phyloP scores from a whole-genome alignment of 1,140 invertebrate species.

The Papilio dardanus region DNA sequence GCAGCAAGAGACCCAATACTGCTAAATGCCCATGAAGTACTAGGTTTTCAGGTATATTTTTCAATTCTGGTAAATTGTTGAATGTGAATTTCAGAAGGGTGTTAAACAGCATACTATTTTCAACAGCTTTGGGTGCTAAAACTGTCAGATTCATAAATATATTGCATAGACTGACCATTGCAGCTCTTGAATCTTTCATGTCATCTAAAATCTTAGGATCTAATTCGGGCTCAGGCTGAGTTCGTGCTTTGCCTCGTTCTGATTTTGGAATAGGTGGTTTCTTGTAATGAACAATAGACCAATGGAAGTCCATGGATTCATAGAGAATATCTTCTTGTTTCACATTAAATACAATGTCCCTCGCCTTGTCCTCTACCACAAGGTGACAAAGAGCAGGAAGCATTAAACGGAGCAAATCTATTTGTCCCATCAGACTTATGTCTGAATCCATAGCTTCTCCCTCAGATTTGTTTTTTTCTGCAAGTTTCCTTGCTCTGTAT shows the following conservation, averaged over 20 bases:
- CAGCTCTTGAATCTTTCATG: conserved; percentile 91
- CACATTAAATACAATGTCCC: conserved; percentile 90
- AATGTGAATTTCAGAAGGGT: conserved; percentile 93
- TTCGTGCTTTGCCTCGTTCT: conserved; percentile 88
- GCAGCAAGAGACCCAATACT: conserved; percentile 90
- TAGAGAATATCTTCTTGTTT: conserved; percentile 91
- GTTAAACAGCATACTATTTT: conserved; percentile 89
- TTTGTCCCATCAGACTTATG: conserved; percentile 82
- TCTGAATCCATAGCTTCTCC: conserved; percentile 81
- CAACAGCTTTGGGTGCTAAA: conserved; percentile 91
- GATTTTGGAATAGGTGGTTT: conserved; percentile 90
- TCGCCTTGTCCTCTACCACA: conserved; percentile 93
- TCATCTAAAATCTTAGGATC: conserved; percentile 88
- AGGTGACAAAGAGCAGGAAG: conserved; percentile 95
- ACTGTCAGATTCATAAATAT: conserved; percentile 96
- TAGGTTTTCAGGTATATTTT: conserved; percentile 91
- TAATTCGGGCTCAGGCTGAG: conserved; percentile 88
- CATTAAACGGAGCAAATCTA: conserved; percentile 92
- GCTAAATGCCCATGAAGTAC: conserved; percentile 93
- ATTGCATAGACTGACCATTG: conserved; percentile 94
- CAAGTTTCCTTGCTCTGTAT: conserved; percentile 84
- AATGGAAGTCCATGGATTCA: conserved; percentile 91
- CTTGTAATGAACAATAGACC: conserved; percentile 93
- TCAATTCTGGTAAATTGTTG: conserved; percentile 92
- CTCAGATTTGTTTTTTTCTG: conserved; percentile 84